Base-by-base conservation (phyloP, 37 sponge, comb jelly and placozoan species). In the Haliclona indistincta region DNA sequence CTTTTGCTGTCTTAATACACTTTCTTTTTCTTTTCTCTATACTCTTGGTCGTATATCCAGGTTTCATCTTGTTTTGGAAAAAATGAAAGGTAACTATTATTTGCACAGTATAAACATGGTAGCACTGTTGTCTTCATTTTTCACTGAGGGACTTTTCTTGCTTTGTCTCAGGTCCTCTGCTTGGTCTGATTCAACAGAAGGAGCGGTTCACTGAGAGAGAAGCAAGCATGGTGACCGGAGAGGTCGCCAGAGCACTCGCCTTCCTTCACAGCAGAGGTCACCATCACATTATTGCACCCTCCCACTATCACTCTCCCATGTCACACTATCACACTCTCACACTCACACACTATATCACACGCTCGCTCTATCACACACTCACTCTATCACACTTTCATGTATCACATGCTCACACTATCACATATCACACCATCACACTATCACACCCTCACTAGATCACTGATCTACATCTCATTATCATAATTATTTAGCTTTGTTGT, bases 171-270 rank as follows among this genome's bases (percentile, higher is more conserved):
- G 91, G 94, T 60, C 87, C 86, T 29, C 78, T 94, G 22, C 39
- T 94, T 49, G 70, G 54, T 0, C 87, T 86, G 73, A 94, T 94
- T 34, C 73, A 86, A 55, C 36, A 54, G 71, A 55, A 67, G 68
- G 81, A 89, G 58, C 56, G 56, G 52, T 94, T 94, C 69, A 79
- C 83, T 22, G 94, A 94, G 65, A 51, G 77, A 28, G 86, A 94
- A 51, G 94, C 94, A 23, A 84, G 87, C 52, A 56, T 55, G 0
- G 94, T 94, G 5, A 73, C 83, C 4, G 26, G 39, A 26, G 87
- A 89, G 23, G 79, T 94, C 3, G 73, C 90, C 0, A 38, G 43
- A 38, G 94, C 94, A 36, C 79, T 94, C 38, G 58, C 36, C 34
- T 86, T 80, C 54, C 90, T 94, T 33, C 94, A 94, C 49, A 43